Conservation (phyloP, 2,113 vertebrate genomes). For the Pandion haliaetus region DNA sequence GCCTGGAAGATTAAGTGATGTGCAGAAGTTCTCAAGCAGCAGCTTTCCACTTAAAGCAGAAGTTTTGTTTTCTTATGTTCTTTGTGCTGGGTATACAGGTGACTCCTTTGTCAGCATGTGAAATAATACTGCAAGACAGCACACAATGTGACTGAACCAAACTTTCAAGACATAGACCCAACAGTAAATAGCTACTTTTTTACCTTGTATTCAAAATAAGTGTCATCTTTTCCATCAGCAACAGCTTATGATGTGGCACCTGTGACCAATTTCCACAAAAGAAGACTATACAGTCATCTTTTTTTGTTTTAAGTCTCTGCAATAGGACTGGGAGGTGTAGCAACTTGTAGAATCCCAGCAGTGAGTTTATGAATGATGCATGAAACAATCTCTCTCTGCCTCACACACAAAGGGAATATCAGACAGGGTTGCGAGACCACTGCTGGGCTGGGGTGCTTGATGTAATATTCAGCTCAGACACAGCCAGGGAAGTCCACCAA, state of each 20-base stretch:
- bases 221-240: background rate
- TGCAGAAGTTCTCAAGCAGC: background rate
- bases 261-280: background rate
- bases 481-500: background rate
- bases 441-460: background rate
- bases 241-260: background rate
- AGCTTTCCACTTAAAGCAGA: background rate
- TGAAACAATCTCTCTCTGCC: constrained; percentile 30
- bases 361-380: constrained; percentile 55
- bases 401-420: constrained; percentile 6
- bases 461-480: background rate
- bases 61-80: background rate
- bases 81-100: background rate
- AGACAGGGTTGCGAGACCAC: background rate
- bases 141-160: background rate
- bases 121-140: background rate
- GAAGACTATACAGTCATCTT: background rate
- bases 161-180: background rate
- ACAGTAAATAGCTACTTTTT: background rate
- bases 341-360: background rate
- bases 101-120: background rate
- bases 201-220: background rate
- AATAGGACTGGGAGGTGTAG: background rate
- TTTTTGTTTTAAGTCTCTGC: constrained; percentile 8
- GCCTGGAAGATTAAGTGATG: background rate